Percentiles rank a stretch among this genome's conserved stretches.
Evolutionary conservation across 2,113 vertebrate species (phyloP).

Genomic region (Nycticebus coucang): DNA sequence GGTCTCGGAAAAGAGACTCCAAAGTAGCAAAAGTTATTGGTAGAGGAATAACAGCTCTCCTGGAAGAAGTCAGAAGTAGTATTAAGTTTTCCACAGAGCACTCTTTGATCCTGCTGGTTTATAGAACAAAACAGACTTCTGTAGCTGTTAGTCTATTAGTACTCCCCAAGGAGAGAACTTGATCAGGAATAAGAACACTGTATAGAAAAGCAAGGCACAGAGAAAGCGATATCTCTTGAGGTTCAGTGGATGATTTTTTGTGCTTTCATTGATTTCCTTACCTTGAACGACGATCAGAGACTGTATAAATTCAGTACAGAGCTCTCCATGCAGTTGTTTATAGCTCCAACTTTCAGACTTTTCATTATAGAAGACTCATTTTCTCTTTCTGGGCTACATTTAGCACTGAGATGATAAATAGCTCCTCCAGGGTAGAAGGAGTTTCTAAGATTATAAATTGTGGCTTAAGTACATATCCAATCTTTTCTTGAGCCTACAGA

Average conservation of each 20-base stretch:
- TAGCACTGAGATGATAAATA: conserved; percentile 50
- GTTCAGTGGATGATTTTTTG: conserved; percentile 22
- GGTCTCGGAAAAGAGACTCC: neutral
- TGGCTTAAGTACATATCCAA: conserved; percentile 40
- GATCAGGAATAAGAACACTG: conserved; percentile 44
- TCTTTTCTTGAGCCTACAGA: neutral
- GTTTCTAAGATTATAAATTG: conserved; percentile 54
- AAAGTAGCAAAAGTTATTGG: neutral
- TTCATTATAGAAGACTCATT: conserved; percentile 59
- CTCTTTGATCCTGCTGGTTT: conserved; percentile 67
- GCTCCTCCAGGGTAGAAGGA: neutral
- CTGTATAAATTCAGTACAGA: conserved; percentile 36
- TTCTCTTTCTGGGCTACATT: conserved; percentile 50
- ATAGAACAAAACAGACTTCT: conserved; percentile 59
- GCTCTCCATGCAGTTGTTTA: conserved; percentile 49
- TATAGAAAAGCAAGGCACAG: conserved; percentile 27
- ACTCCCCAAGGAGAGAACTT: conserved; percentile 55
- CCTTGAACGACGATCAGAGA: neutral
- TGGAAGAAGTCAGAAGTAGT: conserved; percentile 46
- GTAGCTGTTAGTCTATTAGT: conserved; percentile 57
- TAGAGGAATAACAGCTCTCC: neutral
- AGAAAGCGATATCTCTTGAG: conserved; percentile 42
- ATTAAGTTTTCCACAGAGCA: conserved; percentile 37
- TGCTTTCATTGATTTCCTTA: conserved; percentile 60
- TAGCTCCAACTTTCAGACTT: conserved; percentile 25